Evolutionary conservation across 2,888 invertebrate species (phyloP), one percentile per base, ranked within the genome.

Genomic region (Nebria brevicollis): DNA sequence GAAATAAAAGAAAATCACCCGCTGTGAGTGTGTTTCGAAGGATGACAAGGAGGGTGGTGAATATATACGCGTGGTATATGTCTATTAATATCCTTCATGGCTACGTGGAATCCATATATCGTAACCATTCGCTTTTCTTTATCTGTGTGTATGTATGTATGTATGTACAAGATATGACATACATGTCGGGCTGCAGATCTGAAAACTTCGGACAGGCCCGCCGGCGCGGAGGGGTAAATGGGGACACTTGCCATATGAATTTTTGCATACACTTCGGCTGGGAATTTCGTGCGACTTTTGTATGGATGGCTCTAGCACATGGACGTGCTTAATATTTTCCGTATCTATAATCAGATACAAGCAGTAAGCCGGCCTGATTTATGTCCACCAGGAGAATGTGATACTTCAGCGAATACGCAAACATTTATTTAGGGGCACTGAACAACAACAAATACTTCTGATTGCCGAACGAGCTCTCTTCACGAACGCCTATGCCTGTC

Each of bases 81-180:
- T 34, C 34, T 34, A 80, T 80, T 80, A 80, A 80, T 80, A 80
- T 80, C 80, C 80, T 80, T 80, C 80, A 80, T 78, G 78, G 41
- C 15, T 78, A 74, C 78, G 74, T 78, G 78, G 73, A 42, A 42
- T 68, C 10, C 26, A 26, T 77, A 77, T 77, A 77, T 77, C 54
- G 54, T 8, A 6, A 54, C 54, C 54, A 54, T 54, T 54, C 13
- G 13, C 13, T 11, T 54, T 54, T 54, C 54, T 54, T 54, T 54
- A 54, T 54, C 54, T 75, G 66, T 41, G 25, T 66, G 41, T n/a
- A 41, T 78, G 78, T 77, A 25, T 72, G 13, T 34, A 34, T 11
- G 72, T 77, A 10, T 77, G 26, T 70, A 70, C 70, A 70, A 54
- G 5, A 70, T 70, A 70, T 54, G 54, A 70, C 25, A 25, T 20